A percentile compares a stretch with the other conserved stretches of the same genome.
Conservation (phyloP, 2,888 invertebrate species). For the Nomada goodeniana region DNA sequence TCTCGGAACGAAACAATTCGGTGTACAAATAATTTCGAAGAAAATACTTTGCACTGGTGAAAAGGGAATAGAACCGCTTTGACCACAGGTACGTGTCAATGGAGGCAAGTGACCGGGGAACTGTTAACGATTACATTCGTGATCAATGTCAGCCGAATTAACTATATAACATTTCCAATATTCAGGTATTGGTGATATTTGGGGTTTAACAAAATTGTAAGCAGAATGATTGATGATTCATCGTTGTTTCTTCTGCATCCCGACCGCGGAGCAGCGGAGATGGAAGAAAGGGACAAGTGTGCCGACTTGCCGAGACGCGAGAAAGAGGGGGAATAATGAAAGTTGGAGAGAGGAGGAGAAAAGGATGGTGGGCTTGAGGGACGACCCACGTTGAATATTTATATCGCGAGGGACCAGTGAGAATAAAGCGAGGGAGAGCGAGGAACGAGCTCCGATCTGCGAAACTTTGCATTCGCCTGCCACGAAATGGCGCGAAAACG, state of each 20-base stretch:
- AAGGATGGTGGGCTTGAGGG: constrained; percentile 53
- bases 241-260: constrained; percentile 2
- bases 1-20: too few relatives aligned
- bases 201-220: background rate
- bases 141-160: background rate
- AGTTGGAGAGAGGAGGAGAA: constrained; percentile 15
- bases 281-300: background rate
- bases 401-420: constrained; percentile 73
- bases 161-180: background rate
- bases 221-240: constrained; percentile 13
- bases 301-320: background rate
- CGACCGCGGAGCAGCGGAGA: background rate
- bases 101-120: too few relatives aligned
- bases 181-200: background rate
- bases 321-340: background rate
- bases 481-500: constrained; percentile 47
- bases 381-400: constrained; percentile 78
- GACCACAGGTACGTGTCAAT: too few relatives aligned
- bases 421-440: constrained; percentile 53
- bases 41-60: too few relatives aligned
- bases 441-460: constrained; percentile 48
- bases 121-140: too few relatives aligned
- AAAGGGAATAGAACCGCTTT: too few relatives aligned
- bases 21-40: too few relatives aligned
- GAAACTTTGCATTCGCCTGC: constrained; percentile 34